Percentiles rank a stretch among this genome's conserved stretches.
These are phyloP conservation scores for Eristalinus sepulchralis DNA, from an alignment of 2,888 invertebrate genomes.

Conservation along the genomic window DNA sequence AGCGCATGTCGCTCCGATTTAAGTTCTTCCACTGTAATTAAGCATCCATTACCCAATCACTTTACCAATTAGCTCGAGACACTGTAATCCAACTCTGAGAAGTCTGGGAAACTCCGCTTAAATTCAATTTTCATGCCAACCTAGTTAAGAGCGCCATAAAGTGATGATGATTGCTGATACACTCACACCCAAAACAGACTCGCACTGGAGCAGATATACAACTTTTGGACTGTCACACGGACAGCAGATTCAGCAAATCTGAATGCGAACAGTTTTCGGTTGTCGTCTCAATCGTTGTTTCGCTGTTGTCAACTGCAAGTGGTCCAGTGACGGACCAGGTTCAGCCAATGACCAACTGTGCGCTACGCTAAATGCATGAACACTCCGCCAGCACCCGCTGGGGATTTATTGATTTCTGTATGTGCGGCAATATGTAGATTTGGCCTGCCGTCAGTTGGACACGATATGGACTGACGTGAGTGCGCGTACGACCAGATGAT, in stretches of 20 bases:
- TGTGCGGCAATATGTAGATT: slow-evolving; percentile 7
- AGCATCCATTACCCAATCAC: slow-evolving; percentile 16
- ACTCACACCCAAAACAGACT: slow-evolving; percentile 27
- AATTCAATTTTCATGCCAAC: slow-evolving; percentile 48
- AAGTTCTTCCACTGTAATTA: neutral
- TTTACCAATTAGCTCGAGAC: slow-evolving; percentile 10
- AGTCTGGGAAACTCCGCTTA: slow-evolving; percentile 29
- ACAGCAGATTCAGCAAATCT: neutral
- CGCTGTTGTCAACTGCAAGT: neutral
- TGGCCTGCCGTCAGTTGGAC: slow-evolving; percentile 5
- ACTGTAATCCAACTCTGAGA: neutral
- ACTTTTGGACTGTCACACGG: neutral
- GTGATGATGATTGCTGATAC: slow-evolving; percentile 34
- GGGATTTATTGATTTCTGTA: neutral
- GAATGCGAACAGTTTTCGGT: neutral
- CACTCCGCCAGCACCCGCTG: neutral
- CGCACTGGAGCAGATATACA: neutral
- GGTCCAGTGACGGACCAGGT: neutral
- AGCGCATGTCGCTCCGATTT: neutral
- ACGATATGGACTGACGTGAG: slow-evolving; percentile 13
- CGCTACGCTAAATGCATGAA: neutral
- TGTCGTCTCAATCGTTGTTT: neutral
- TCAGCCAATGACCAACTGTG: neutral
- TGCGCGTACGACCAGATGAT: slow-evolving; percentile 11
- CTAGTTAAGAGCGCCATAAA: slow-evolving; percentile 44